Conservation (phyloP, 2,888 invertebrate species). For the Drosophila falleni region DNA sequence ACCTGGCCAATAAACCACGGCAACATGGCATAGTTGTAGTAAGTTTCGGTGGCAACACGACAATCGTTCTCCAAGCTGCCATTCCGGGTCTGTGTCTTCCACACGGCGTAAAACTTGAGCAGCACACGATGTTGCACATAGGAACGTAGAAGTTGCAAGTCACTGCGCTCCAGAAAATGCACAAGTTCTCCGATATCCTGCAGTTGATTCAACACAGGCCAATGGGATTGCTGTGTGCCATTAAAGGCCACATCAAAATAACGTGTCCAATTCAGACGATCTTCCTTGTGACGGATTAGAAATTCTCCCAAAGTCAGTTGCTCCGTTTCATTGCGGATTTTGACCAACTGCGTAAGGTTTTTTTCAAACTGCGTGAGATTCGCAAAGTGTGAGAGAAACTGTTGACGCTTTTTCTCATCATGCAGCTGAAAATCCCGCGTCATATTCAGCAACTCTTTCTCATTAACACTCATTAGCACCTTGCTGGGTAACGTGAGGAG, state of each 20-base stretch:
- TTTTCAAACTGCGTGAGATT: slow-evolving; percentile 73
- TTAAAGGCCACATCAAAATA: slow-evolving; percentile 81
- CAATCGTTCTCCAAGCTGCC: slow-evolving; percentile 65
- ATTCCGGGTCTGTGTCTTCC: slow-evolving; percentile 63
- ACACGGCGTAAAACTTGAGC: slow-evolving; percentile 75
- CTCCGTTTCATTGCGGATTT: slow-evolving; percentile 61
- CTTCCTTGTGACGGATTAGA: slow-evolving; percentile 65
- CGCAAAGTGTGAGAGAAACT: slow-evolving; percentile 42
- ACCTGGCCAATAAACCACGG: slow-evolving; percentile 82
- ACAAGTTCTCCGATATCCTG: slow-evolving; percentile 65
- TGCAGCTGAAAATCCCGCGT: slow-evolving; percentile 68
- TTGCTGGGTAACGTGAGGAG: slow-evolving; percentile 57
- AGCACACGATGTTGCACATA: slow-evolving; percentile 77
- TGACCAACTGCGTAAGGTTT: slow-evolving; percentile 64
- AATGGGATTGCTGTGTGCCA: slow-evolving; percentile 60
- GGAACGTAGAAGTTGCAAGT: slow-evolving; percentile 44
- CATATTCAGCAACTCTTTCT: slow-evolving; percentile 65
- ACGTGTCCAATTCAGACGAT: slow-evolving; percentile 80
- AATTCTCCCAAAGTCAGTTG: slow-evolving; percentile 64
- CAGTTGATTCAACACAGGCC: slow-evolving; percentile 73
- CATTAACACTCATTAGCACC: slow-evolving; percentile 34
- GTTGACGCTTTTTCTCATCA: slow-evolving; percentile 28
- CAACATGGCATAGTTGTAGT: slow-evolving; percentile 77
- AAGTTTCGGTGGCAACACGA: slow-evolving; percentile 70
- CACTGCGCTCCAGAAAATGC: slow-evolving; percentile 62